Evolutionary conservation across 2,888 invertebrate species (phyloP), one percentile per base, ranked within the genome.

Genomic region (Sphinx pinastri): DNA sequence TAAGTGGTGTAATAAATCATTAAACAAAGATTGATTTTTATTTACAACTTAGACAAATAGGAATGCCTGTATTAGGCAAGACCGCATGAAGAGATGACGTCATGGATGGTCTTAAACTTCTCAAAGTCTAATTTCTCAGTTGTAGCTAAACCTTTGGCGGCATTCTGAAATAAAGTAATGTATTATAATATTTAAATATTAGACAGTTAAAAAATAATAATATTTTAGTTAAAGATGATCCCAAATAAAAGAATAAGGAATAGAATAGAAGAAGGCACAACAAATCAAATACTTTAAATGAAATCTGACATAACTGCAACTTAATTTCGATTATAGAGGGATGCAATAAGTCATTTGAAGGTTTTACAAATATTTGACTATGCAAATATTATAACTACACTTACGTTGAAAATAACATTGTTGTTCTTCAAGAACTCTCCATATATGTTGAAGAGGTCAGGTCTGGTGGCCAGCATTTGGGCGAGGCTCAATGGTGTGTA

Each of bases 371-470:
- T 38, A 8, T 38, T 38, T 38, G 38, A 38, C 38, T 45, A 47
- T 3, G 11, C n/a, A 13, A 14, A 38, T 60, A 52, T 54, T 16
- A 51, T 10, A 7, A 19, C 0, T 25, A 49, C 49, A 91, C 94
- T 91, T 77, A 94, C 94, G 81, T 82, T 92, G 76, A 94, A 94
- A 73, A 94, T 90, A 69, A 94, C 88, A 70, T 94, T 92, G 75
- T 94, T 92, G 71, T 94, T 93, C 81, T 93, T 94, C 78, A 94
- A 86, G 76, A 90, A 94, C 72, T 93, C 92, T 47, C 96, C 96
- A 78, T 96, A 97, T 68, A 97, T 93, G 73, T 95, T 95, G 80
- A 96, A 95, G 10, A 96, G 87, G 75, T 96, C 95, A 0, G 94
- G 95, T 73, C 94, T 93, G 19, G 93, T 85, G 31, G 94, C 91